Percentiles rank a stretch among this genome's conserved stretches.
phyloP scores from a whole-genome alignment of 1,140 invertebrate genomes.

The Drosophila serrata region DNA sequence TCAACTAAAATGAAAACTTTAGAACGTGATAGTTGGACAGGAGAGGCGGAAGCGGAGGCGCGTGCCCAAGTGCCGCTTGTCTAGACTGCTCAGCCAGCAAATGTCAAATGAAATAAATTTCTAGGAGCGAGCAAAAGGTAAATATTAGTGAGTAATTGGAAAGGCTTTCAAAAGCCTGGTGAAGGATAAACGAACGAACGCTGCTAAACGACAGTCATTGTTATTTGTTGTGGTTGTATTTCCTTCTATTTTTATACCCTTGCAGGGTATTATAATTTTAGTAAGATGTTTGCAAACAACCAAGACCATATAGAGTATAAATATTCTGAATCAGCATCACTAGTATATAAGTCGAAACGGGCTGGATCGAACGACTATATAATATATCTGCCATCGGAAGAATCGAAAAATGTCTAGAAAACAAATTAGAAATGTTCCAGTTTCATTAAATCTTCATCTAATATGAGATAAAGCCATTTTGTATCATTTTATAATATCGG shows the following conservation, averaged over 20 bases:
- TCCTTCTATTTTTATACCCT: background rate
- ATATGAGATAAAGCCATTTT: no score
- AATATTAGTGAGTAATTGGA: conserved; percentile 68
- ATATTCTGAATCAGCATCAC: no score
- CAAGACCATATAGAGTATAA: no score
- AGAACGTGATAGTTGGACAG: conserved; percentile 24
- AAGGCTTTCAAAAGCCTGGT: conserved; percentile 25
- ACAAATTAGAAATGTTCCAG: no score
- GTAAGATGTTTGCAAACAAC: no score
- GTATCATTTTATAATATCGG: no score
- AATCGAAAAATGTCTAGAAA: no score
- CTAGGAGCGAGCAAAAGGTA: conserved; percentile 48
- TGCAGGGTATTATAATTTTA: no score
- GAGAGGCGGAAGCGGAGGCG: conserved; percentile 34
- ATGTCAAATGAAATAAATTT: conserved; percentile 67
- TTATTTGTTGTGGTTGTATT: conserved; percentile 48
- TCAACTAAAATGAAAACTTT: conserved; percentile 27
- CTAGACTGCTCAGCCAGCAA: conserved; percentile 57
- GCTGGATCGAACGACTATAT: no score
- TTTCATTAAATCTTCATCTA: no score
- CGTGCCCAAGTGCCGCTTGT: conserved; percentile 67
- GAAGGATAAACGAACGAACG: background rate
- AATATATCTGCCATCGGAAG: no score
- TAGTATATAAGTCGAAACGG: no score
- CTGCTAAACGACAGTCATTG: conserved; percentile 52